Evolutionary conservation across 1,140 invertebrate species (phyloP).

Genomic region (Heliconius congener): DNA sequence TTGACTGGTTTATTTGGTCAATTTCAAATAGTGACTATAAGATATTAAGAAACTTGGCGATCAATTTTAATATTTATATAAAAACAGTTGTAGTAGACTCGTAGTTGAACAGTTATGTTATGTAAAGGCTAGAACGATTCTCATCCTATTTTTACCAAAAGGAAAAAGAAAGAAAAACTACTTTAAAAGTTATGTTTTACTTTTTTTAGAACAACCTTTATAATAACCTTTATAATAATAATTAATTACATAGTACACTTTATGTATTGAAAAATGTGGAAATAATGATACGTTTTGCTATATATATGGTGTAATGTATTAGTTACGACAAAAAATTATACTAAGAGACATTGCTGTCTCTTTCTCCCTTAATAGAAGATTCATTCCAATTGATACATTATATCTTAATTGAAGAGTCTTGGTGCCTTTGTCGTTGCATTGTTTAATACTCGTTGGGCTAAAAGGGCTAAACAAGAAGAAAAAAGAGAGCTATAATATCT

Average conservation of each 20-base stretch:
- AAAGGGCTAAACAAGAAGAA: neutral
- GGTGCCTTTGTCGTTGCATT: constrained; percentile 30
- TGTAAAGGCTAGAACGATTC: constrained; percentile 4
- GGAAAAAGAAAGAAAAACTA: neutral
- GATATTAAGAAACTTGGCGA: neutral
- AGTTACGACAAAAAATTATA: neutral
- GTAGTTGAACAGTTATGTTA: neutral
- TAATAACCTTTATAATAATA: neutral
- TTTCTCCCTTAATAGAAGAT: constrained; percentile 5
- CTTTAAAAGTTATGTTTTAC: neutral
- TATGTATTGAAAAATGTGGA: neutral
- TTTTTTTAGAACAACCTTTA: neutral
- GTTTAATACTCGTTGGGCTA: constrained; percentile 19
- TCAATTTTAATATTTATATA: neutral
- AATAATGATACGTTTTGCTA: neutral
- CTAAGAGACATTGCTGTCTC: neutral
- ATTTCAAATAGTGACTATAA: neutral
- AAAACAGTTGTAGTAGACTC: neutral
- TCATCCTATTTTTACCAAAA: neutral
- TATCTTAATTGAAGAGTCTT: constrained; percentile 1
- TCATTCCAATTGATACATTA: neutral
- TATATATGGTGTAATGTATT: neutral
- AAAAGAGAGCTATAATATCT: neutral
- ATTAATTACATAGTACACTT: neutral
- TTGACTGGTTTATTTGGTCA: neutral